Conservation (phyloP, 2,113 vertebrate genomes). For the Zosterops pallidus region DNA sequence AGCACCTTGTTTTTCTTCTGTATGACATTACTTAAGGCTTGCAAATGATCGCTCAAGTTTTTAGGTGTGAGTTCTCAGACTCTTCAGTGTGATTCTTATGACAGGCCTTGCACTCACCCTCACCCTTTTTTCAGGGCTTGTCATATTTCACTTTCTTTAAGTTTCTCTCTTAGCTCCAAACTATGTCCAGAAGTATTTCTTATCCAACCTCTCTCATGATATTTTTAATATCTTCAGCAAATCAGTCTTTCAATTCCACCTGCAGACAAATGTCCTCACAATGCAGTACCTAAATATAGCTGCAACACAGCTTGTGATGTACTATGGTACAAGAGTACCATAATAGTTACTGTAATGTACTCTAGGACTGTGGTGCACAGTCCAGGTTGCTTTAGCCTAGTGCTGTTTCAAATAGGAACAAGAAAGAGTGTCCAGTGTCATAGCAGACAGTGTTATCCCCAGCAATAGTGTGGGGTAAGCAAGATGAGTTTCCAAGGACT, state of each 20-base stretch:
- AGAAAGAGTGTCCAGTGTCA: not conserved
- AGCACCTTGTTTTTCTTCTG: not conserved
- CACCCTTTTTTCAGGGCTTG: not conserved
- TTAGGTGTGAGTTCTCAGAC: not conserved
- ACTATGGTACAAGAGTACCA: not conserved
- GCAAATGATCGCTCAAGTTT: not conserved
- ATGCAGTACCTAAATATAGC: conserved; percentile 42
- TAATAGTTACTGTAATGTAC: not conserved
- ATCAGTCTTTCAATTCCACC: conserved; percentile 12
- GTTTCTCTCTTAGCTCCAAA: not conserved
- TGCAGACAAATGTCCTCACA: conserved; percentile 9
- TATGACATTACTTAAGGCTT: not conserved
- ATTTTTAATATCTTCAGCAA: conserved; percentile 15
- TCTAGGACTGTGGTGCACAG: not conserved
- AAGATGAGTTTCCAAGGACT: not conserved
- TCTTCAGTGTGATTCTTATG: not conserved
- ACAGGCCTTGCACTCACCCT: not conserved
- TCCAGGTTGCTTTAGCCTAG: conserved; percentile 26
- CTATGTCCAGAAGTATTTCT: not conserved
- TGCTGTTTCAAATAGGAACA: not conserved
- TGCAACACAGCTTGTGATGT: not conserved
- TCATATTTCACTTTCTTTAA: not conserved
- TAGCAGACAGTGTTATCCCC: not conserved
- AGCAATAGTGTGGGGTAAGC: not conserved
- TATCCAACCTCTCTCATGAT: not conserved